phyloP scores from a whole-genome alignment of 1,140 invertebrate genomes.

The Diploscapter pachys region DNA sequence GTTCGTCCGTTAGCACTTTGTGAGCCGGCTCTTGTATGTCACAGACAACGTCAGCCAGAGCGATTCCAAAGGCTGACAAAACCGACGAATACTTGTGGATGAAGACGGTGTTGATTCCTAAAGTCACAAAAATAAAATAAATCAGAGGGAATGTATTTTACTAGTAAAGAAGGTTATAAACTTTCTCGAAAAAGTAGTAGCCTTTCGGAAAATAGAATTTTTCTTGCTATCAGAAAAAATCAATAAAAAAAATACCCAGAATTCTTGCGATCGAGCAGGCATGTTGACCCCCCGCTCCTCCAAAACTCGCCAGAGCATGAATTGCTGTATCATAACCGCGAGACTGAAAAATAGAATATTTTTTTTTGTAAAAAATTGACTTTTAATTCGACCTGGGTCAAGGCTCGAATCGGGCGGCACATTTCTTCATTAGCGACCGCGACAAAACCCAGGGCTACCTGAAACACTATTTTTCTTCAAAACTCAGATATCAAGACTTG shows the following conservation, averaged over 20 bases:
- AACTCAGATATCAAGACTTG: neutral
- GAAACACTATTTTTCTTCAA: constrained; percentile 64
- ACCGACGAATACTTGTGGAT: constrained; percentile 79
- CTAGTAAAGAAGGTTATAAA: too few species aligned
- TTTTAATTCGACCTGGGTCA: constrained; percentile 69
- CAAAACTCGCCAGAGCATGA: constrained; percentile 92
- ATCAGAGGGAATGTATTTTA: too few species aligned
- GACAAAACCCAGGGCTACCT: constrained; percentile 94
- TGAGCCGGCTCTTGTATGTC: constrained; percentile 80
- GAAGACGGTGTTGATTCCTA: constrained; percentile 53
- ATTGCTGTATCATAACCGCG: constrained; percentile 88
- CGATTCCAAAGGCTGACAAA: constrained; percentile 95
- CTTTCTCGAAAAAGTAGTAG: too few species aligned
- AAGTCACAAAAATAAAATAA: neutral
- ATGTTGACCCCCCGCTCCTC: constrained; percentile 96
- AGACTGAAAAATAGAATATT: constrained; percentile 48
- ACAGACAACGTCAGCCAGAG: constrained; percentile 91
- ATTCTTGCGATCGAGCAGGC: constrained; percentile 89
- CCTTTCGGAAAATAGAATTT: too few species aligned
- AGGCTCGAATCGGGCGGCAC: constrained; percentile 88
- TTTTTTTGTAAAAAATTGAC: too few species aligned
- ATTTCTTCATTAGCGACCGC: constrained; percentile 96
- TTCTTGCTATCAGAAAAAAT: too few species aligned
- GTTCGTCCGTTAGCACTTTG: neutral
- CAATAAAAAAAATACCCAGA: constrained; percentile 69